phyloP scores from a whole-genome alignment of 2,888 invertebrate species.

The Acronicta aceris region DNA sequence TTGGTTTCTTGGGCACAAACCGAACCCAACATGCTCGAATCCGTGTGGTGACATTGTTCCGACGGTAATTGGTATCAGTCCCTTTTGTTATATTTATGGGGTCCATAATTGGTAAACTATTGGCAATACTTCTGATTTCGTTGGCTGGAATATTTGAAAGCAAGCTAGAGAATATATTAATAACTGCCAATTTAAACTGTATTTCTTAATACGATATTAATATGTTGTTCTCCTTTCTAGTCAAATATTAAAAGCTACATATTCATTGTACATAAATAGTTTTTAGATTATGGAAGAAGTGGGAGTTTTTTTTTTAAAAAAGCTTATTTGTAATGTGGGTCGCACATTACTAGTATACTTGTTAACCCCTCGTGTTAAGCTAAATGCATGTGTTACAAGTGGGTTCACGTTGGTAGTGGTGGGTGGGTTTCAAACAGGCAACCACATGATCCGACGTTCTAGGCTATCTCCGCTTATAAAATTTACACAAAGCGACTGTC shows the following conservation, averaged over 20 bases:
- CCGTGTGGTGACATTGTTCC: constrained; percentile 50
- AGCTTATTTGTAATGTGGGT: too few relatives aligned
- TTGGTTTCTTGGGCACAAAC: constrained; percentile 17
- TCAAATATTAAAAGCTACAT: not conserved
- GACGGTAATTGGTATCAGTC: constrained; percentile 51
- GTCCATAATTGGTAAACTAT: constrained; percentile 36
- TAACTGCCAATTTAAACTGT: constrained; percentile 20
- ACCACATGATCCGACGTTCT: too few relatives aligned
- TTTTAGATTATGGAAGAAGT: too few relatives aligned
- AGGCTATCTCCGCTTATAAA: too few relatives aligned
- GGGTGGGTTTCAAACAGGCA: too few relatives aligned
- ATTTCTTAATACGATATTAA: constrained; percentile 16
- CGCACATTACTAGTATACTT: too few relatives aligned
- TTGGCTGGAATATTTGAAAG: constrained; percentile 22
- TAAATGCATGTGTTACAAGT: too few relatives aligned
- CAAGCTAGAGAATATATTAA: constrained; percentile 26
- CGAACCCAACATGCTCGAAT: constrained; percentile 44
- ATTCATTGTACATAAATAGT: too few relatives aligned
- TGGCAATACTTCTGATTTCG: constrained; percentile 43
- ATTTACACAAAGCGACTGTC: too few relatives aligned
- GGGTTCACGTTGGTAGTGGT: too few relatives aligned
- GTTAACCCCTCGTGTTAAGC: too few relatives aligned
- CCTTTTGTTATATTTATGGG: constrained; percentile 52
- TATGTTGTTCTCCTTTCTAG: not conserved
- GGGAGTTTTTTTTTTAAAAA: too few relatives aligned